Evolutionary conservation across 2,113 vertebrate genomes (phyloP), one percentile per base, ranked within the genome.

Genomic region (Saccopteryx bilineata): DNA sequence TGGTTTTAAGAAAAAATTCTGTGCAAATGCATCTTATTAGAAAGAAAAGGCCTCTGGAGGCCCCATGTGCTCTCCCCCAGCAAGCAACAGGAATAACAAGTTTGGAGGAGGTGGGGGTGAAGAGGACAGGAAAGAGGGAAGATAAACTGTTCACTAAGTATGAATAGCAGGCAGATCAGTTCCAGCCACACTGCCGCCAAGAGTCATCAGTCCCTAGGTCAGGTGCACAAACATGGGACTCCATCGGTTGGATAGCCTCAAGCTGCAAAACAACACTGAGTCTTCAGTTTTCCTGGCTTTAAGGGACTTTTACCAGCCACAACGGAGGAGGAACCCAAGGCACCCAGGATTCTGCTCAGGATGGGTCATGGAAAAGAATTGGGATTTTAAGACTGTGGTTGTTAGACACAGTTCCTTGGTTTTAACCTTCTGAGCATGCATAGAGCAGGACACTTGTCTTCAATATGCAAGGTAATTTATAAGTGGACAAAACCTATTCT

Each of bases 401-500:
- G 13, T 87, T 54, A 74, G 15, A 65, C 12, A 56, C 13, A 31
- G 9, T 65, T 17, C 66, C n/a, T 92, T 21, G 26, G 66, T 72
- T 71, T 60, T 88, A 56, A 72, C 65, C 7, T 74, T 79, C 3
- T 82, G 18, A 54, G 48, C 14, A 50, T 58, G 39, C 28, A 33
- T 48, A 23, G 33, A 80, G 5, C 11, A 66, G 14, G 33, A 76
- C 18, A 61, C 7, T 19, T 79, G 26, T 19, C 90, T 80, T 82
- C 66, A 50, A 69, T 4, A 66, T 50, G 46, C 52, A 88, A 94
- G 13, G 33, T 50, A 74, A 74, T 74, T 84, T 46, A 50, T 26
- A 95, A 85, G 56, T 68, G 39, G 24, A 58, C 33, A 78, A 89
- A 74, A 48, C 21, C 33, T 75, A 87, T 91, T 84, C 60, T 91